Evolutionary conservation across 1,140 invertebrate genomes (phyloP).

Genomic region (Zaprionus nigranus): DNA sequence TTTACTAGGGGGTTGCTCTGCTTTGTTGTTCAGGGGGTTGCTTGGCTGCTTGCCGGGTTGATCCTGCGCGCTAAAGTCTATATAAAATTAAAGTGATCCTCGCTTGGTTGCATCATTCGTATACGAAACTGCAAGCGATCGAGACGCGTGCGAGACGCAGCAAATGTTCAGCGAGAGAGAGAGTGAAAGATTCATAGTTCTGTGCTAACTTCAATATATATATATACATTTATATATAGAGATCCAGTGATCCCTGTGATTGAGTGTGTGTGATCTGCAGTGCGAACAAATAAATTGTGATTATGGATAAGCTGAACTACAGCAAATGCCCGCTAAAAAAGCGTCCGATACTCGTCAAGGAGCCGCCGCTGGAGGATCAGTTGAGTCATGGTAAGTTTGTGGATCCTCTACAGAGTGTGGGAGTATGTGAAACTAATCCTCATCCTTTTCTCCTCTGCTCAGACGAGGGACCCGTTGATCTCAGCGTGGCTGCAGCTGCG

Average conservation of each 20-base stretch:
- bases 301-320: conserved; percentile 80
- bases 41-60: conserved; percentile 33
- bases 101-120: conserved; percentile 80
- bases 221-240: not conserved
- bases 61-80: conserved; percentile 54
- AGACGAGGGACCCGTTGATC: conserved; percentile 81
- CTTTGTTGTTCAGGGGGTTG: conserved; percentile 55
- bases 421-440: not conserved
- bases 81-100: conserved; percentile 80
- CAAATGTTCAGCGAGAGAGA: conserved; percentile 43
- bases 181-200: conserved; percentile 31
- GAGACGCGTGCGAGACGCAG: conserved; percentile 55
- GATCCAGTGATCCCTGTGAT: conserved; percentile 26
- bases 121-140: conserved; percentile 66
- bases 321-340: conserved; percentile 95
- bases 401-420: not conserved
- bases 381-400: conserved; percentile 67
- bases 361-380: conserved; percentile 70
- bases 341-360: conserved; percentile 88
- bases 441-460: not conserved
- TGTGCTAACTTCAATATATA: conserved; percentile 12
- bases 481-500: conserved; percentile 71
- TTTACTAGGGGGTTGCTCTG: conserved; percentile 57
- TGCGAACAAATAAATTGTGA: conserved; percentile 12
- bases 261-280: conserved; percentile 8